phyloP scores from a whole-genome alignment of 2,888 invertebrate species.

The Dichetophora obliterata region DNA sequence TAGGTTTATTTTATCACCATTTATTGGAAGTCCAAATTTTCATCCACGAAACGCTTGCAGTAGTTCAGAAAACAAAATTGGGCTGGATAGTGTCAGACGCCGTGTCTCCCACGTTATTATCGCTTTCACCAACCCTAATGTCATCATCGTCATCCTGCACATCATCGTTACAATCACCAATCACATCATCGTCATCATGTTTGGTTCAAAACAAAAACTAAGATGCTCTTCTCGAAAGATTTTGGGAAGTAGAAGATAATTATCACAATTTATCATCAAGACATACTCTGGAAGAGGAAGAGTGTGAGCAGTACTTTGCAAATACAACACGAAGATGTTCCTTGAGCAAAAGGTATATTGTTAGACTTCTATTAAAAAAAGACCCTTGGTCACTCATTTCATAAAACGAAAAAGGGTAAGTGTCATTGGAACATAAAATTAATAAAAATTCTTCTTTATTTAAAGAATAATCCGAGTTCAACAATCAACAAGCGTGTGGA shows the following conservation, averaged over 20 bases:
- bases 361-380: slow-evolving; percentile 34
- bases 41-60: too few relatives aligned
- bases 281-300: slow-evolving; percentile 24
- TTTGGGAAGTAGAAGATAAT: slow-evolving; percentile 22
- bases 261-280: not conserved
- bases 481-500: not conserved
- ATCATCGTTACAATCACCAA: too few relatives aligned
- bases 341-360: slow-evolving; percentile 28
- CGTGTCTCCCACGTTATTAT: too few relatives aligned
- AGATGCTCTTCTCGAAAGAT: slow-evolving; percentile 1
- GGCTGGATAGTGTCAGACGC: too few relatives aligned
- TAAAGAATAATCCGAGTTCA: slow-evolving; percentile 34
- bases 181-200: too few relatives aligned
- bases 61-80: too few relatives aligned
- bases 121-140: too few relatives aligned
- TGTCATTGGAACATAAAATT: slow-evolving; percentile 26
- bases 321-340: slow-evolving; percentile 29
- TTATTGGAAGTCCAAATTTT: too few relatives aligned
- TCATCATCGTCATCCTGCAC: too few relatives aligned
- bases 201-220: too few relatives aligned
- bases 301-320: slow-evolving; percentile 26
- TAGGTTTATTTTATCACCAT: too few relatives aligned
- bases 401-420: slow-evolving; percentile 22
- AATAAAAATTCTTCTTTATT: slow-evolving; percentile 12
- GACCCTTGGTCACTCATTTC: slow-evolving; percentile 34